Percentiles rank a stretch among this genome's conserved stretches.
Conservation (phyloP, 2,113 vertebrate genomes). For the human region DNA sequence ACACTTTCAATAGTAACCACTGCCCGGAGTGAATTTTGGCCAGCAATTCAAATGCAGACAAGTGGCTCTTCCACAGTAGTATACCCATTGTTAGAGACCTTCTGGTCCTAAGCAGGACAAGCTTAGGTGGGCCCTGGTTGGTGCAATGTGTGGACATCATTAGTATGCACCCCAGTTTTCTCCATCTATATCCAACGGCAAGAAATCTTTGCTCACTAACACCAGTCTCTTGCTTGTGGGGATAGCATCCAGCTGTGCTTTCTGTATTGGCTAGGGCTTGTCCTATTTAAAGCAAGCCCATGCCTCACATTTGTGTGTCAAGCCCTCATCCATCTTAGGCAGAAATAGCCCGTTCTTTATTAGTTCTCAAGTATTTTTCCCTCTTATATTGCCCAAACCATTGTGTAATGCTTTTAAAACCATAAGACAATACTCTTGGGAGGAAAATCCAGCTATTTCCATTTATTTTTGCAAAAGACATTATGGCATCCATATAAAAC, state of each 20-base stretch:
- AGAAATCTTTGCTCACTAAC: neutral
- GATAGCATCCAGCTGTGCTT: neutral
- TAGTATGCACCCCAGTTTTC: neutral
- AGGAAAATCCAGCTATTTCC: neutral
- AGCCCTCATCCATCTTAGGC: neutral
- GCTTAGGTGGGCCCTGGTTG: neutral
- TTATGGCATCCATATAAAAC: neutral
- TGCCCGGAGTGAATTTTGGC: neutral
- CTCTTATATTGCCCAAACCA: neutral
- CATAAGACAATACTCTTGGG: neutral
- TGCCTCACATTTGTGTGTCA: neutral
- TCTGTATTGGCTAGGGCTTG: neutral
- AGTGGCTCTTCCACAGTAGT: neutral
- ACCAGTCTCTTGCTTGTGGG: neutral
- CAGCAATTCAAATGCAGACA: neutral
- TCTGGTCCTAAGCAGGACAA: neutral
- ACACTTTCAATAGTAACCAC: neutral
- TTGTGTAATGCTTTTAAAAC: neutral
- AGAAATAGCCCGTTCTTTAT: neutral
- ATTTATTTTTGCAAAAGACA: neutral
- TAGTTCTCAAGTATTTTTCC: neutral
- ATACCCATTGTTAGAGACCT: neutral
- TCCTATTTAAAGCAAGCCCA: neutral
- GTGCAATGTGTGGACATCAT: neutral
- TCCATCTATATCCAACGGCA: neutral